Percentiles rank a stretch among this genome's conserved stretches.
Evolutionary conservation across 2,888 invertebrate genomes (phyloP).

Genomic region (Mesoligia furuncula): DNA sequence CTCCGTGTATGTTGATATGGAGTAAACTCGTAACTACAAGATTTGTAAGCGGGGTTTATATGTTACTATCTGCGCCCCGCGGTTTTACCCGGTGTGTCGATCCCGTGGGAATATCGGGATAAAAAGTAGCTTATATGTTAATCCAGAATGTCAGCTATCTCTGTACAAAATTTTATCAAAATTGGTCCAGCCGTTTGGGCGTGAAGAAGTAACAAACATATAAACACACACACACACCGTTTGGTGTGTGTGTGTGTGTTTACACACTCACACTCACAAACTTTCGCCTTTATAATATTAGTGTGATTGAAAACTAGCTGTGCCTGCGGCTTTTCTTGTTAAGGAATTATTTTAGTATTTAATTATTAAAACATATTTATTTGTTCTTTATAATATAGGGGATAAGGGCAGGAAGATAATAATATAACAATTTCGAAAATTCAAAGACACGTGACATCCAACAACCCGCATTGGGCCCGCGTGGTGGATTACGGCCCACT

Average conservation of each 20-base stretch:
- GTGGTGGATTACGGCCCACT: not conserved
- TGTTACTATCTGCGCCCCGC: not conserved
- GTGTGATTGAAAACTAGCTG: not conserved
- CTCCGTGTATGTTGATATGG: conserved; percentile 33
- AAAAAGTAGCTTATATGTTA: too few relatives aligned
- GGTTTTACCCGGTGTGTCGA: too few relatives aligned
- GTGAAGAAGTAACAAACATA: too few relatives aligned
- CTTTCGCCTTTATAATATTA: too few relatives aligned
- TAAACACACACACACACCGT: too few relatives aligned
- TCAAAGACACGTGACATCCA: not conserved
- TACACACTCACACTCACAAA: too few relatives aligned
- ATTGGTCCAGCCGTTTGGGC: too few relatives aligned
- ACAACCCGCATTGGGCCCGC: not conserved
- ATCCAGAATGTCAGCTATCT: too few relatives aligned
- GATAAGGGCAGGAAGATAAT: too few relatives aligned
- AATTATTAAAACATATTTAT: not conserved
- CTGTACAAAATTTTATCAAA: too few relatives aligned
- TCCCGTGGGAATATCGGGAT: too few relatives aligned
- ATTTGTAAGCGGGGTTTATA: conserved; percentile 24
- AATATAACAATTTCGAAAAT: not conserved
- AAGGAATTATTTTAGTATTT: not conserved
- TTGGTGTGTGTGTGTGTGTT: too few relatives aligned
- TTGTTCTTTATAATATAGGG: not conserved
- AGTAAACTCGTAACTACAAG: conserved; percentile 20
- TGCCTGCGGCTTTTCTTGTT: not conserved